Evolutionary conservation across 1,140 invertebrate genomes (phyloP).

Genomic region (Aphaenogaster rudis): DNA sequence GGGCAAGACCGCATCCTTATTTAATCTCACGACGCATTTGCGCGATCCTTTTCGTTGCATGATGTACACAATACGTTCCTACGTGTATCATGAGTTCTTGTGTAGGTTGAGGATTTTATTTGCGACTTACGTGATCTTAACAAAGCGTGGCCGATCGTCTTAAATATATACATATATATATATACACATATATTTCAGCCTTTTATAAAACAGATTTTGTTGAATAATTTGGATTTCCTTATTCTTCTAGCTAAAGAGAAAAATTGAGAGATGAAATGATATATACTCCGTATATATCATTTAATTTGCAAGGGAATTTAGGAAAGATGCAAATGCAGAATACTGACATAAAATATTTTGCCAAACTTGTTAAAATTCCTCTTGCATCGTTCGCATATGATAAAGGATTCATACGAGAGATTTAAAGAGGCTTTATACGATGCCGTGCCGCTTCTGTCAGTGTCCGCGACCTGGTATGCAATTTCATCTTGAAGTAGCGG

Average conservation of each 20-base stretch:
- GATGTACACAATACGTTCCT: slow-evolving; percentile 27
- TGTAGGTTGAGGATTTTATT: slow-evolving; percentile 30
- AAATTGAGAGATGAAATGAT: background rate
- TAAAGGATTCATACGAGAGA: slow-evolving; percentile 34
- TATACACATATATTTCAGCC: background rate
- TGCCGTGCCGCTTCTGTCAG: background rate
- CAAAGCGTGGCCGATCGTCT: background rate
- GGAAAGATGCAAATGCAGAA: background rate
- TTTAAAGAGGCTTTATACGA: slow-evolving; percentile 11
- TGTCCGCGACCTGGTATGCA: slow-evolving; percentile 24
- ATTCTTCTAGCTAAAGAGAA: background rate
- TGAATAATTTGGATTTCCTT: background rate
- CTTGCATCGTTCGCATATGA: background rate
- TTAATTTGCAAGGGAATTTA: slow-evolving; percentile 8
- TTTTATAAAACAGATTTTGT: background rate
- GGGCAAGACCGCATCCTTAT: slow-evolving; percentile 37
- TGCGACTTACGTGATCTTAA: background rate
- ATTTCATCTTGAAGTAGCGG: slow-evolving; percentile 17
- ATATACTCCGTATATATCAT: background rate
- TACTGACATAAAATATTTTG: slow-evolving; percentile 33
- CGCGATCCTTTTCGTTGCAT: slow-evolving; percentile 11
- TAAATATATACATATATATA: slow-evolving; percentile 7
- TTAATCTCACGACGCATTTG: slow-evolving; percentile 30
- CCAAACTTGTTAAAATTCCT: slow-evolving; percentile 31
- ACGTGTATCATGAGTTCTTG: slow-evolving; percentile 26